These are phyloP conservation scores for Allophyes oxyacanthae DNA, from an alignment of 2,888 invertebrate genomes.

Conservation along the genomic window DNA sequence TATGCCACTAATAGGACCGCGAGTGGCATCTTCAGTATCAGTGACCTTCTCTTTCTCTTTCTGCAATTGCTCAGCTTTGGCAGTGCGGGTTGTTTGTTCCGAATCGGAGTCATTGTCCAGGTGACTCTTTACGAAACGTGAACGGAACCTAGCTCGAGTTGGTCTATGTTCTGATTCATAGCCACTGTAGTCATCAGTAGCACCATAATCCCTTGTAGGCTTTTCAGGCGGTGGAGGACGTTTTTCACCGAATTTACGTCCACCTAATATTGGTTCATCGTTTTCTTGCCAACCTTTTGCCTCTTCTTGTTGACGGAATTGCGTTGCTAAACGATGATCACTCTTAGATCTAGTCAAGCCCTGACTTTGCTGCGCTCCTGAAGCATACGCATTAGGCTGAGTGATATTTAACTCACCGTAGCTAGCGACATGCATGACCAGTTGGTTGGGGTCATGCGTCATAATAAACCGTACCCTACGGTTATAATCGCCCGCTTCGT, in stretches of 20 bases:
- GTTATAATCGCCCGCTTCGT: slow-evolving; percentile 96
- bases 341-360: slow-evolving; percentile 97
- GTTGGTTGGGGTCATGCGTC: slow-evolving; percentile 97
- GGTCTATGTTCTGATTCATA: slow-evolving; percentile 91
- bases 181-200: slow-evolving; percentile 91
- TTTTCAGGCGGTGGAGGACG: slow-evolving; percentile 87
- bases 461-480: slow-evolving; percentile 95
- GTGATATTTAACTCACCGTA: slow-evolving; percentile 97
- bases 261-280: slow-evolving; percentile 92
- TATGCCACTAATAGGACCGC: slow-evolving; percentile 96
- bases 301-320: slow-evolving; percentile 96
- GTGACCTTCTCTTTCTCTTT: slow-evolving; percentile 92
- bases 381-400: slow-evolving; percentile 90
- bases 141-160: slow-evolving; percentile 91
- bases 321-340: slow-evolving; percentile 96
- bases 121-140: slow-evolving; percentile 91
- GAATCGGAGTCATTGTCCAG: slow-evolving; percentile 94
- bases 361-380: slow-evolving; percentile 90
- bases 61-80: slow-evolving; percentile 91
- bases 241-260: slow-evolving; percentile 94
- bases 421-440: slow-evolving; percentile 95
- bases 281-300: slow-evolving; percentile 90
- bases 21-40: slow-evolving; percentile 96
- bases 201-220: slow-evolving; percentile 89
- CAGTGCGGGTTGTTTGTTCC: slow-evolving; percentile 90